Base-by-base conservation (phyloP, 2,888 invertebrate species). In the Parnassius mnemosyne region DNA sequence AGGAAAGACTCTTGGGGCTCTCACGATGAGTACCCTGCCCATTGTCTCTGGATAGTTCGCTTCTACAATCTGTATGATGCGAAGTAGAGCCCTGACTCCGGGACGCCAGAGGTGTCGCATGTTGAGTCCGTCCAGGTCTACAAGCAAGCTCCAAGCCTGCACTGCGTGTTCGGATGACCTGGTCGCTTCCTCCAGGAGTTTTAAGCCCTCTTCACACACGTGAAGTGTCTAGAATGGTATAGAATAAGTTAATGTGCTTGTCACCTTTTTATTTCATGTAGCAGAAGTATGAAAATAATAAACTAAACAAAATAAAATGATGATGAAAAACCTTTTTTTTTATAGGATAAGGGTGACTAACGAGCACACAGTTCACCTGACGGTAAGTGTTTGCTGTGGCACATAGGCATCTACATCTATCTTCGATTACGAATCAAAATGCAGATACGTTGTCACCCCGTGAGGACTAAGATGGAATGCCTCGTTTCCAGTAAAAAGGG, bases 51-150 rank as follows among this genome's bases (percentile, higher is more conserved):
- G 98, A 88, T 98, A 98, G 87, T 98, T 97, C 53, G 96, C 96
- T 84, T 98, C 97, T 41, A 97, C 97, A 56, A 97, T 95, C 80
- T 89, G 89, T 12, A 92, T 92, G 77, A 93, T 93, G 64, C 93
- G 81, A 61, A 94, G 81, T 68, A 95, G 83, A 0, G 95, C 95
- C 72, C 95, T 94, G 68, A 98, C 95, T 34, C 98, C 98, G 0
- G 98, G 98, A 69, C 98, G 91, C 98, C 98, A 98, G 65, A 98
- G 92, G 87, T 98, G 98, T 3, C 98, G 93, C 97, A 98, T 98
- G 84, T 97, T 97, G 59, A 98, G 92, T 0, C 98, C 98, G 82
- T 98, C 98, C 73, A 98, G 92, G 90, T 98, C 98, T 43, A 98
- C 96, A 62, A 98, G 92, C 71, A 98, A 92, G 65, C 97, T 95